Conservation (phyloP, 2,888 invertebrate species). For the Zelleria hepariella region DNA sequence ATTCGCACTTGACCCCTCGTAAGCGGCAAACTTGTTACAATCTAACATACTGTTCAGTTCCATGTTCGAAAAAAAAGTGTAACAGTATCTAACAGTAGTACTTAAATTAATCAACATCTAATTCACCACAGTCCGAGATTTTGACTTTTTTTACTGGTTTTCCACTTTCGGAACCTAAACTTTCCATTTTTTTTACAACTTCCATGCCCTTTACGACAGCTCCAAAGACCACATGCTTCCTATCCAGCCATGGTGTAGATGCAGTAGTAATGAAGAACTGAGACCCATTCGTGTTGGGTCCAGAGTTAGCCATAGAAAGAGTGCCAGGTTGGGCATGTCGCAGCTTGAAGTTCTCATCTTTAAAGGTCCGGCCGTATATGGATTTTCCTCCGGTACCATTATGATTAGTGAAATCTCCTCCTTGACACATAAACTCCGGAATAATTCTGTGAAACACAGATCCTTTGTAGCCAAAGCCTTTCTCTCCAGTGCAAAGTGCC, state of each 20-base stretch:
- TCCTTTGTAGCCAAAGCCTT: constrained; percentile 92
- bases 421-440: constrained; percentile 97
- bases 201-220: constrained; percentile 87
- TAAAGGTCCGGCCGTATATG: constrained; percentile 94
- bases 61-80: too few relatives aligned
- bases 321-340: constrained; percentile 87
- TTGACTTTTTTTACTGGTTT: constrained; percentile 81
- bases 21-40: too few relatives aligned
- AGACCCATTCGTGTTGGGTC: constrained; percentile 89
- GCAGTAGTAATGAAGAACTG: constrained; percentile 93
- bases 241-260: constrained; percentile 88
- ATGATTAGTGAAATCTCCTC: constrained; percentile 93
- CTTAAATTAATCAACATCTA: too few relatives aligned
- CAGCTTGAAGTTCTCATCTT: constrained; percentile 90
- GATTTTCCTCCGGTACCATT: constrained; percentile 96
- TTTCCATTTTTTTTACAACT: constrained; percentile 83
- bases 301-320: constrained; percentile 91
- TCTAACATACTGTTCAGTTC: too few relatives aligned
- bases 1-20: too few relatives aligned
- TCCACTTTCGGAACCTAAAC: constrained; percentile 81
- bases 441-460: constrained; percentile 92
- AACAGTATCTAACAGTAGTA: too few relatives aligned
- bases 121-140: constrained; percentile 80
- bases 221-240: constrained; percentile 91
- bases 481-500: constrained; percentile 84